A percentile compares a stretch with the other conserved stretches of the same genome.
These are phyloP conservation scores for Phymanthus crucifer DNA, from an alignment of 92 coral and sea anemone species.

Conservation along the genomic window DNA sequence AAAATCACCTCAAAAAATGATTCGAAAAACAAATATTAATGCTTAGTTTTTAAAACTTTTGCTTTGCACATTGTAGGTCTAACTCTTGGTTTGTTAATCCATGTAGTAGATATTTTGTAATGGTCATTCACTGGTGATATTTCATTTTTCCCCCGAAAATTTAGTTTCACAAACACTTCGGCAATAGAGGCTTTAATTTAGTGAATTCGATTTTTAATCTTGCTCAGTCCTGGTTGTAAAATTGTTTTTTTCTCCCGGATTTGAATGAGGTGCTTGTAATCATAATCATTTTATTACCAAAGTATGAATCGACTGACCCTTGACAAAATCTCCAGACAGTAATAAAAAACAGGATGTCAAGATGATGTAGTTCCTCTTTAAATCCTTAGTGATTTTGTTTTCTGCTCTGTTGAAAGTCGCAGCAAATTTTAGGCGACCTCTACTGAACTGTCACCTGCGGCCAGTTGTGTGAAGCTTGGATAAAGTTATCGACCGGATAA, in stretches of 20 bases:
- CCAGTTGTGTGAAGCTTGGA: too few species aligned
- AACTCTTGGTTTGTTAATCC: slow-evolving; percentile 3
- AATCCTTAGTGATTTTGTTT: too few species aligned
- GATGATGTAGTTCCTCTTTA: neutral
- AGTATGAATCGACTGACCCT: neutral
- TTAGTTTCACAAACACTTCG: neutral
- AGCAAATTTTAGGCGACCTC: too few species aligned
- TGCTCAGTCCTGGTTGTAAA: neutral
- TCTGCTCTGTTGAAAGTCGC: too few species aligned
- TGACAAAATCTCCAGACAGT: neutral
- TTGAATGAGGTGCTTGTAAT: neutral
- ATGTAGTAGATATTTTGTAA: slow-evolving; percentile 4
- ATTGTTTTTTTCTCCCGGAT: neutral
- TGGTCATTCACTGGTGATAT: neutral
- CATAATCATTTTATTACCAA: neutral
- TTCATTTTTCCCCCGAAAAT: neutral
- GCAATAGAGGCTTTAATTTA: neutral
- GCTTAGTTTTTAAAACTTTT: slow-evolving; percentile 3
- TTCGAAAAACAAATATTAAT: neutral
- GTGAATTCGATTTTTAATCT: neutral
- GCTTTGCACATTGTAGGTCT: slow-evolving; percentile 6
- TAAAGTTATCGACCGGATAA: too few species aligned
- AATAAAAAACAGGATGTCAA: neutral
- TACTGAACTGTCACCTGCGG: too few species aligned
- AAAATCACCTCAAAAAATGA: neutral